Conservation (phyloP, 2,797 vertebrate genomes). For the Sparus aurata region DNA sequence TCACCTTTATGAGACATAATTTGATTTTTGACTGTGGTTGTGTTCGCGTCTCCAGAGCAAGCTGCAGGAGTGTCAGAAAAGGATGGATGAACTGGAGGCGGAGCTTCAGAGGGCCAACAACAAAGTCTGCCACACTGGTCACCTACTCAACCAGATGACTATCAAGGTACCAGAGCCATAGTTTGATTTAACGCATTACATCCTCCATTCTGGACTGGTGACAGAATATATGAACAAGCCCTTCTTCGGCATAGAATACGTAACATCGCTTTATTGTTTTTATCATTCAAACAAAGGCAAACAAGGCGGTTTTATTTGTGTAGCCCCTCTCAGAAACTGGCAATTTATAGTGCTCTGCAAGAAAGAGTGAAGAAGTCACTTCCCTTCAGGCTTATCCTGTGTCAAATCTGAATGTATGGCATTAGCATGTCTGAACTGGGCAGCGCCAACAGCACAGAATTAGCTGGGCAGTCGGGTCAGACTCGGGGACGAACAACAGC, state of each 20-base stretch:
- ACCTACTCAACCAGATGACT: conserved; percentile 95
- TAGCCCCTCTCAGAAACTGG: no score
- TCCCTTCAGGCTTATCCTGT: neutral
- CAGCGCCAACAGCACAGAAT: neutral
- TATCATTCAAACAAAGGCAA: neutral
- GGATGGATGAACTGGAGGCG: conserved; percentile 90
- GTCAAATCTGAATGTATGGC: neutral
- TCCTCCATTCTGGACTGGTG: neutral
- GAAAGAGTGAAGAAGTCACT: neutral
- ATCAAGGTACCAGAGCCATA: conserved; percentile 88
- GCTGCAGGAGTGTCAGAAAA: conserved; percentile 94
- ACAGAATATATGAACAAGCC: neutral
- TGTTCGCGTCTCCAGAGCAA: conserved; percentile 87
- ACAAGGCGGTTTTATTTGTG: neutral
- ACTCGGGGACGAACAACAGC: conserved; percentile 51
- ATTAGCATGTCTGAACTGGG: neutral
- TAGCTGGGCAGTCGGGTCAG: conserved; percentile 29
- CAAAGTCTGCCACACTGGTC: conserved; percentile 94
- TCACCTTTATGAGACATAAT: neutral
- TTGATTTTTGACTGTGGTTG: neutral
- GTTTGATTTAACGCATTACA: neutral
- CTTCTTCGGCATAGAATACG: neutral
- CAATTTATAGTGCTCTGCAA: no score
- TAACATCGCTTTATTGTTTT: neutral
- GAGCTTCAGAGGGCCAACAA: conserved; percentile 96